phyloP scores from a whole-genome alignment of 2,888 invertebrate genomes.

The Acanthacorydalis orientalis region DNA sequence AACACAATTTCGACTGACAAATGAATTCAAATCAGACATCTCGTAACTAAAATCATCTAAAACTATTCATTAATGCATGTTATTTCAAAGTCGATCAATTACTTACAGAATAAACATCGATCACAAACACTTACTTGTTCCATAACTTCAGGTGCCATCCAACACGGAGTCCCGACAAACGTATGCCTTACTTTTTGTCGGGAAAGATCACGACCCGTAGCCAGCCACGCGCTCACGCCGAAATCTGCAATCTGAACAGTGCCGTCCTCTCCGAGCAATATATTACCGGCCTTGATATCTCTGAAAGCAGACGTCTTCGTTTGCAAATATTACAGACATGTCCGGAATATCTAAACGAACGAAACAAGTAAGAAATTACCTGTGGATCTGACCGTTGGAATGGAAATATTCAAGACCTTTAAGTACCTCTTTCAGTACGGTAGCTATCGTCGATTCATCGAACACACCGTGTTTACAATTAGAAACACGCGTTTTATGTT shows the following conservation, averaged over 20 bases:
- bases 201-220: conserved; percentile 83
- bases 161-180: conserved; percentile 97
- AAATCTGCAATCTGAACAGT: conserved; percentile 98
- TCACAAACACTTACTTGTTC: conserved; percentile 51
- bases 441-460: conserved; percentile 94
- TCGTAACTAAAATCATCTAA: no score
- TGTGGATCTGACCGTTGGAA: conserved; percentile 95
- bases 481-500: conserved; percentile 81
- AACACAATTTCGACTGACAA: no score
- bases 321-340: no score
- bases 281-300: conserved; percentile 97
- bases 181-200: conserved; percentile 92
- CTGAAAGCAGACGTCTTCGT: conserved; percentile 28
- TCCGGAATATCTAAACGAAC: neutral
- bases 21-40: no score
- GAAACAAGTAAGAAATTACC: conserved; percentile 29
- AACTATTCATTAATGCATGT: no score
- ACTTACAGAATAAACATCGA: neutral
- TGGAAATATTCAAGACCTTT: conserved; percentile 98
- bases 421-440: conserved; percentile 85
- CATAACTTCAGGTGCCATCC: conserved; percentile 99
- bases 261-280: conserved; percentile 90
- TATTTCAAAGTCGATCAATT: no score
- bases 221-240: conserved; percentile 95
- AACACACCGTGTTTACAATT: conserved; percentile 93